These are phyloP conservation scores for Idris sp. DNA, from an alignment of 1,140 invertebrate species.

Conservation along the genomic window DNA sequence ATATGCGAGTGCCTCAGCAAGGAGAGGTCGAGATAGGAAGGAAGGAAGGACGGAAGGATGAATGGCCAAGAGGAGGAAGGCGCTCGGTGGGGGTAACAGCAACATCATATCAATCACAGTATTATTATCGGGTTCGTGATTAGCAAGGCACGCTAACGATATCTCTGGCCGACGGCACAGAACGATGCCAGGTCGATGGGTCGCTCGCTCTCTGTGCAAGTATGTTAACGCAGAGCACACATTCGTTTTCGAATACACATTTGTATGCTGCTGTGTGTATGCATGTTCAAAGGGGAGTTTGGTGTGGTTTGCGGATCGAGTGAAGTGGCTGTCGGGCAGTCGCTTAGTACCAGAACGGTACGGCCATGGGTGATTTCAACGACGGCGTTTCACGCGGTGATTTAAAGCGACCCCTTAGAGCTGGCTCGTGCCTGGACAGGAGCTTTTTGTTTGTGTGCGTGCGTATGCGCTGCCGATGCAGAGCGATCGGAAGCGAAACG, in stretches of 20 bases:
- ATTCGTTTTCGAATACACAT: constrained; percentile 21
- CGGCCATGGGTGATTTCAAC: constrained; percentile 71
- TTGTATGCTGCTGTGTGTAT: constrained; percentile 31
- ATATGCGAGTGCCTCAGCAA: constrained; percentile 54
- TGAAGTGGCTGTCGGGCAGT: constrained; percentile 66
- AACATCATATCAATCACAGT: constrained; percentile 78
- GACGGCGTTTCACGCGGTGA: constrained; percentile 67
- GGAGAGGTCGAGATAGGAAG: constrained; percentile 42
- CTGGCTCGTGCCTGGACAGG: constrained; percentile 26
- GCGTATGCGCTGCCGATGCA: constrained; percentile 18
- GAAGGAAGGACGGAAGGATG: constrained; percentile 43
- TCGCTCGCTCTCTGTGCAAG: constrained; percentile 33
- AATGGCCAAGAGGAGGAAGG: constrained; percentile 28
- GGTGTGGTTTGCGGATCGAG: constrained; percentile 56
- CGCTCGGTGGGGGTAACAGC: constrained; percentile 57
- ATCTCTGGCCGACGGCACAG: constrained; percentile 75
- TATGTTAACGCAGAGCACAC: constrained; percentile 32
- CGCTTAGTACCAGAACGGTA: constrained; percentile 50
- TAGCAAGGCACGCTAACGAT: constrained; percentile 79
- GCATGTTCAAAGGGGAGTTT: constrained; percentile 43
- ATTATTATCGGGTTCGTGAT: constrained; percentile 79
- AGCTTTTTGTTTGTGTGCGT: constrained; percentile 9
- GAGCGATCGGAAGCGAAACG: constrained; percentile 42
- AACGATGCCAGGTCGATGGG: constrained; percentile 59
- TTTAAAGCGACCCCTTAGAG: constrained; percentile 68